A percentile compares a stretch with the other conserved stretches of the same genome.
These are phyloP conservation scores for Sardinella longiceps DNA, from an alignment of 2,797 vertebrate genomes.

Conservation along the genomic window DNA sequence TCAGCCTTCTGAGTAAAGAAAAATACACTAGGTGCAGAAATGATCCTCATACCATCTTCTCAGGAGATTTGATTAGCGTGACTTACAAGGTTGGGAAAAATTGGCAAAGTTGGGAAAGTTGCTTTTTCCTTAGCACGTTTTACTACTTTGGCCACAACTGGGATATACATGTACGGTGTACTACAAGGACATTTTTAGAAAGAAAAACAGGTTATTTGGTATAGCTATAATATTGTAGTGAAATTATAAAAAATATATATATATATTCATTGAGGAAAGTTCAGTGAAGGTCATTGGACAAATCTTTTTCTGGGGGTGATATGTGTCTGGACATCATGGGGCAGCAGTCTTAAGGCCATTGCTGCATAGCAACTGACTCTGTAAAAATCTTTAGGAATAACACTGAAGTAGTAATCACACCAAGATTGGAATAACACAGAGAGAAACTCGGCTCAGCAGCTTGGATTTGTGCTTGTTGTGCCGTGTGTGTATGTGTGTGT, in stretches of 20 bases:
- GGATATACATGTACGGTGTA: neutral
- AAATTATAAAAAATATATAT: constrained; percentile 3
- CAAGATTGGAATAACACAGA: too few relatives aligned
- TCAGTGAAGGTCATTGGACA: neutral
- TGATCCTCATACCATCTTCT: neutral
- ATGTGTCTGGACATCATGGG: neutral
- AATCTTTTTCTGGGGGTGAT: neutral
- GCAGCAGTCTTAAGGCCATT: neutral
- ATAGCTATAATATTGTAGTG: neutral
- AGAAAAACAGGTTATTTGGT: neutral
- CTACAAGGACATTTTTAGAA: neutral
- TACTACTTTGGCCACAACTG: neutral
- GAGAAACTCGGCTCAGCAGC: neutral
- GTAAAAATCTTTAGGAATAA: neutral
- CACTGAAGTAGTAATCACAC: neutral
- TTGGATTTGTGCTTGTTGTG: neutral
- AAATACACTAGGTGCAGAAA: neutral
- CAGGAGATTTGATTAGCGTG: neutral
- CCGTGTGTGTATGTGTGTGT: too few relatives aligned
- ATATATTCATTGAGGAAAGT: neutral
- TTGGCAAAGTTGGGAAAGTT: neutral
- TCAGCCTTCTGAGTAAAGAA: neutral
- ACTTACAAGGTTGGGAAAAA: neutral
- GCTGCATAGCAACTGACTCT: too few relatives aligned
- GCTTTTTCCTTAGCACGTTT: neutral